Evolutionary conservation across 1,140 invertebrate species (phyloP), one percentile per base, ranked within the genome.

Genomic region (Mylabris phalerata): DNA sequence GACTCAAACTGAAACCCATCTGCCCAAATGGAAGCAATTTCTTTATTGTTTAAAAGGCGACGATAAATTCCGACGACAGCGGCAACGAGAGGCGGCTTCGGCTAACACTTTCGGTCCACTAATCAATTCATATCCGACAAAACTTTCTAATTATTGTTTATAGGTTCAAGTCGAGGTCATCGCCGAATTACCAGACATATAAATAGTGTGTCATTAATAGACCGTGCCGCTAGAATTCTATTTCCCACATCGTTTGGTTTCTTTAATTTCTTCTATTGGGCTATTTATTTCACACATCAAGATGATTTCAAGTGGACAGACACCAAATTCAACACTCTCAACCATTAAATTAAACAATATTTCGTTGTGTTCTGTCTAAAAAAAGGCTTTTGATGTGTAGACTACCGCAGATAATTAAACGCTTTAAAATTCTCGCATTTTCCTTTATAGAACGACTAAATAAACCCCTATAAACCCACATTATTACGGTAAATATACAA

Each of bases 261-360:
- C 0, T 84, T 95, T 43, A 95, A 94, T 69, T 70, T 95, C 24
- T 84, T 87, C 68, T 96, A 95, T 73, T 96, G 92, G 92, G 76
- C 91, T 58, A 78, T 85, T 41, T 93, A 92, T 73, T 83, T 86
- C 9, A 81, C 81, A 50, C 84, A 82, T 55, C 84, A 84, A 66
- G 83, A 86, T 60, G 81, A 86, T 69, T 87, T 87, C 70, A 82
- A 84, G 61, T 88, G 85, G 86, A 82, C 83, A 49, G 84, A 88
- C 73, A 75, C 77, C 25, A 75, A 77, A 55, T 19, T 72, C 32
- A 32, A 32, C 32, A 32, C 32, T 32, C 32, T 32, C 32, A 32
- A 32, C 32, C 32, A 7, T 32, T 32, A 32, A 7, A 32, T 32
- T 32, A 7, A 7, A 32, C 4, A 4, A 32, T 32, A 7, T 32